Percentiles rank a stretch among this genome's conserved stretches.
phyloP scores from a whole-genome alignment of 53 echinoderm and acorn worm species.

The Luidia sarsii region DNA sequence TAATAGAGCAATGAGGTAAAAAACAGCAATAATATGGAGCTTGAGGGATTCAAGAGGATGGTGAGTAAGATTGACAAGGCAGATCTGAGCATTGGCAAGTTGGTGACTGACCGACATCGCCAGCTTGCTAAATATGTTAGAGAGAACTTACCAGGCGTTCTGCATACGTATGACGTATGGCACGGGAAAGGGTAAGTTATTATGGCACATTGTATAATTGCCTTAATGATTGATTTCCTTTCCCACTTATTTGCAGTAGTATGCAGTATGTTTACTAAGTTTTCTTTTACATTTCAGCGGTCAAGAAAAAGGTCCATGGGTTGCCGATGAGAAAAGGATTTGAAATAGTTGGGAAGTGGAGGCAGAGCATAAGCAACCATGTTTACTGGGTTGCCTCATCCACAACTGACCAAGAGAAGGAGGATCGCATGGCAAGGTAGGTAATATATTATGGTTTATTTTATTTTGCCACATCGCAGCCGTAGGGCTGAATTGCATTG shows the following conservation, averaged over 20 bases:
- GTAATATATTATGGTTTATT: no score
- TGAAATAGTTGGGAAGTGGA: conserved; percentile 33
- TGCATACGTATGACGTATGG: conserved; percentile 61
- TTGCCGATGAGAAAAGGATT: conserved; percentile 22
- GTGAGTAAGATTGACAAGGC: conserved; percentile 33
- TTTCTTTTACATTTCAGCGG: conserved; percentile 8
- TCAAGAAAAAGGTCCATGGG: conserved; percentile 38
- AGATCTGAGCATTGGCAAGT: conserved; percentile 38
- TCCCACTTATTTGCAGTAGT: no score
- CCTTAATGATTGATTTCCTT: no score
- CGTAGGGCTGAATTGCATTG: no score
- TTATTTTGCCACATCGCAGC: no score
- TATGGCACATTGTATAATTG: no score
- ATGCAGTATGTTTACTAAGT: background rate
- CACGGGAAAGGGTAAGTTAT: no score
- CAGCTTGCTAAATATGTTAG: conserved; percentile 65
- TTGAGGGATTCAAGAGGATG: conserved; percentile 38
- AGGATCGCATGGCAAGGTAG: conserved; percentile 21
- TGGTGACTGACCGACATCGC: conserved; percentile 68
- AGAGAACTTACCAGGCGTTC: conserved; percentile 28
- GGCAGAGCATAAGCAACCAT: conserved; percentile 57
- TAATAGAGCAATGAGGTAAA: conserved; percentile 26
- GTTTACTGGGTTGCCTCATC: conserved; percentile 60
- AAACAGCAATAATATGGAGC: conserved; percentile 19
- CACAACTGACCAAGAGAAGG: conserved; percentile 28